A percentile compares a stretch with the other conserved stretches of the same genome.
These are phyloP conservation scores for Bugula neritina DNA, from an alignment of 2,888 invertebrate species.

Conservation along the genomic window DNA sequence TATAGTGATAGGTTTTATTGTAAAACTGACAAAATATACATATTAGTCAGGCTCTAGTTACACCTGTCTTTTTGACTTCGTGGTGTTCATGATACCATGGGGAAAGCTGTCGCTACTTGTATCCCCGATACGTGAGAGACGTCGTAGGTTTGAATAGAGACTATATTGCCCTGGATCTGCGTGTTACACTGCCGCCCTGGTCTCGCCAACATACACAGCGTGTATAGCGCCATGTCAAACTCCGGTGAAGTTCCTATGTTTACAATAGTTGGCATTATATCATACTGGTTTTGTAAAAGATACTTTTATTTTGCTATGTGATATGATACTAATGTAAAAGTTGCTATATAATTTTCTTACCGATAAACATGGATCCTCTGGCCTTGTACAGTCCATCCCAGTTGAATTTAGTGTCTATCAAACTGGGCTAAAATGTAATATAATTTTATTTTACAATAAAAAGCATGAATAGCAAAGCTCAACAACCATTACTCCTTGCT, in stretches of 20 bases:
- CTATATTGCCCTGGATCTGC: conserved; percentile 65
- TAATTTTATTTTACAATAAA: neutral
- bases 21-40: no score
- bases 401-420: neutral
- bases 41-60: no score
- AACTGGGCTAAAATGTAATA: conserved; percentile 1
- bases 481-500: no score
- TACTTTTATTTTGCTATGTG: no score
- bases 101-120: conserved; percentile 38
- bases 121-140: conserved; percentile 34
- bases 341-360: no score
- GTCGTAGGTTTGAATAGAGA: conserved; percentile 59
- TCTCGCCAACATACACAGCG: conserved; percentile 74
- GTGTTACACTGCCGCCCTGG: conserved; percentile 70
- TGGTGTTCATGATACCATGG: no score
- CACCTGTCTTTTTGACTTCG: no score
- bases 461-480: neutral
- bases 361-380: conserved; percentile 18
- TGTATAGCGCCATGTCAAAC: conserved; percentile 81
- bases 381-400: conserved; percentile 17
- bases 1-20: no score
- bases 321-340: no score
- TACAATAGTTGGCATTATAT: no score
- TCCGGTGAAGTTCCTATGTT: conserved; percentile 66
- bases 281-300: conserved; percentile 38